Conservation (phyloP, 2,113 vertebrate genomes). For the Atlantisia rogersi region DNA sequence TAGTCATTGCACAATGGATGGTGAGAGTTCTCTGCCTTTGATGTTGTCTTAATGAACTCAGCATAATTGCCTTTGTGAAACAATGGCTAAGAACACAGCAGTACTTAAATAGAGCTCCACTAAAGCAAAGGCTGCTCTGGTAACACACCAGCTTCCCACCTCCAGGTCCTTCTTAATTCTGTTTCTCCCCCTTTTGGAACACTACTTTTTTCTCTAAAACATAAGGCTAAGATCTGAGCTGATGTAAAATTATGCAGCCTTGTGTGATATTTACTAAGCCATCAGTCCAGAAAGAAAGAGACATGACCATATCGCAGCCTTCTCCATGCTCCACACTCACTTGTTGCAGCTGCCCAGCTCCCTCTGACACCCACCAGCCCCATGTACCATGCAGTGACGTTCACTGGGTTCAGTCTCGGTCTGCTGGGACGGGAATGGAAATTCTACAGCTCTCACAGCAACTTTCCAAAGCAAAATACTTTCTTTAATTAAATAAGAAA, state of each 20-base stretch:
- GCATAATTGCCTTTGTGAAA: slow-evolving; percentile 3
- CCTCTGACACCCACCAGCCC: background rate
- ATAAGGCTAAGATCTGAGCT: background rate
- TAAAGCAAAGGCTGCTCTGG: background rate
- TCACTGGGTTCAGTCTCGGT: background rate
- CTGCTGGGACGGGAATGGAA: background rate
- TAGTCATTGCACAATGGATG: background rate
- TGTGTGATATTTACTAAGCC: background rate
- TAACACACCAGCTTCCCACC: background rate
- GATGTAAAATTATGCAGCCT: background rate
- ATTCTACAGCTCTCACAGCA: background rate
- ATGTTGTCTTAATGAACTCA: slow-evolving; percentile 1
- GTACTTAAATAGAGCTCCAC: background rate
- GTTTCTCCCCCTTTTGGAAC: background rate
- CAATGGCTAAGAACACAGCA: background rate
- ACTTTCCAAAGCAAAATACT: slow-evolving; percentile 15
- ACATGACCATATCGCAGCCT: background rate
- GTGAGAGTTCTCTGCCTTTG: background rate
- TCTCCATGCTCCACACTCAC: background rate
- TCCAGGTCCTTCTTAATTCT: background rate
- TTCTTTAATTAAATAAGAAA: slow-evolving; percentile 45
- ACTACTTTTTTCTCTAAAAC: background rate
- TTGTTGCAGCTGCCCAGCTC: background rate
- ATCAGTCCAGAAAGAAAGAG: background rate
- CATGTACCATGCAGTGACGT: background rate